These are phyloP conservation scores for Aviceda subcristata DNA, from an alignment of 2,113 vertebrate genomes.

Conservation along the genomic window DNA sequence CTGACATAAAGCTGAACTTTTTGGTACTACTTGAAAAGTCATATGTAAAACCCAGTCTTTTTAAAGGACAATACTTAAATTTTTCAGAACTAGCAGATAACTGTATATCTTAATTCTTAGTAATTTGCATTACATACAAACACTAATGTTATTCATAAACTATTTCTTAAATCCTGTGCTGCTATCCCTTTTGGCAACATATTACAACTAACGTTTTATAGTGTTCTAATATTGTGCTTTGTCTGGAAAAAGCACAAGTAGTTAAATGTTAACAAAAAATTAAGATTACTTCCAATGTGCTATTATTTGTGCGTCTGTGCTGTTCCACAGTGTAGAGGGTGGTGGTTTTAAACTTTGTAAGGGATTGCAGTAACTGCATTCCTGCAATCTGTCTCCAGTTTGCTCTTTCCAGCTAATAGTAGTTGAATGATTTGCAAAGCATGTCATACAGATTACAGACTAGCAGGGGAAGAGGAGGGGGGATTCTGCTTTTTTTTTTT, in stretches of 20 bases:
- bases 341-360: background rate
- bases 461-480: background rate
- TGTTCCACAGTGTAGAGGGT: background rate
- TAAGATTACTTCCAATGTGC: background rate
- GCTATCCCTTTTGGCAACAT: background rate
- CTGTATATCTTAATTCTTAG: background rate
- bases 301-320: background rate
- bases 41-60: background rate
- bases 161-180: background rate
- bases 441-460: background rate
- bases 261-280: background rate
- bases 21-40: background rate
- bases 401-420: background rate
- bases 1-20: background rate
- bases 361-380: background rate
- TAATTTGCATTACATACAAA: background rate
- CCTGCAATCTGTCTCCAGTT: background rate
- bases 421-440: background rate
- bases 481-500: too few species aligned
- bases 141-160: background rate
- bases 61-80: background rate
- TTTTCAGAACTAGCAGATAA: background rate
- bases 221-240: background rate
- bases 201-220: background rate
- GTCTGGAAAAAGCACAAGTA: background rate